Conservation (phyloP, 1,140 invertebrate species). For the Anoplolepis gracilipes region DNA sequence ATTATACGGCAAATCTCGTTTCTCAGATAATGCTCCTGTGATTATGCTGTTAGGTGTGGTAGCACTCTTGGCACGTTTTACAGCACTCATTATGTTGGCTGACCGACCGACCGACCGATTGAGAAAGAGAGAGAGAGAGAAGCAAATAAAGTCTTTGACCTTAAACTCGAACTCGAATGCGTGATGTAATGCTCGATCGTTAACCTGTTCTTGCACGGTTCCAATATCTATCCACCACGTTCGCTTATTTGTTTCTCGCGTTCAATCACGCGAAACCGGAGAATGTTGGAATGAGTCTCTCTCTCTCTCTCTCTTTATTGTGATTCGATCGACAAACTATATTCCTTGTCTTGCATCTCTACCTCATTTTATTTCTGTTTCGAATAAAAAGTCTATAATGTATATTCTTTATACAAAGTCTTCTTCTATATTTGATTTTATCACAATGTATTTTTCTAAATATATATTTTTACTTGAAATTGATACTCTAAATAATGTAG, state of each 20-base stretch:
- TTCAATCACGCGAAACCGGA: conserved; percentile 33
- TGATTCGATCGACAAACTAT: conserved; percentile 21
- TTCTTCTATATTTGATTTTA: too few species aligned
- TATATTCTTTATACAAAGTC: not conserved
- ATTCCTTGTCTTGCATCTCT: not conserved
- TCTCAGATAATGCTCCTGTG: conserved; percentile 9
- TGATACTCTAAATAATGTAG: too few species aligned
- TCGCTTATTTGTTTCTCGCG: conserved; percentile 13
- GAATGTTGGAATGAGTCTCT: not conserved
- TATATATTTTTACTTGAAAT: not conserved
- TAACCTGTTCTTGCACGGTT: conserved; percentile 19
- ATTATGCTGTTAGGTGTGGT: conserved; percentile 15
- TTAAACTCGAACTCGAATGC: conserved; percentile 47
- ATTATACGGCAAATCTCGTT: conserved; percentile 17
- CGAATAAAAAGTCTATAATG: not conserved
- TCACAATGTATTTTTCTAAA: not conserved
- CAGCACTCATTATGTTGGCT: conserved; percentile 12
- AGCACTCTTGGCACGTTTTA: conserved; percentile 9
- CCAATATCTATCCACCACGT: conserved; percentile 26
- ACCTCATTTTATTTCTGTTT: not conserved
- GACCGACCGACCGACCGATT: not conserved
- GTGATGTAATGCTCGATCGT: conserved; percentile 54
- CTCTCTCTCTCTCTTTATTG: conserved; percentile 31
- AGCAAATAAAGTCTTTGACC: conserved; percentile 52
- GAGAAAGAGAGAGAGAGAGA: conserved; percentile 2